phyloP scores from a whole-genome alignment of 2,113 vertebrate genomes.

The Poecile atricapillus region DNA sequence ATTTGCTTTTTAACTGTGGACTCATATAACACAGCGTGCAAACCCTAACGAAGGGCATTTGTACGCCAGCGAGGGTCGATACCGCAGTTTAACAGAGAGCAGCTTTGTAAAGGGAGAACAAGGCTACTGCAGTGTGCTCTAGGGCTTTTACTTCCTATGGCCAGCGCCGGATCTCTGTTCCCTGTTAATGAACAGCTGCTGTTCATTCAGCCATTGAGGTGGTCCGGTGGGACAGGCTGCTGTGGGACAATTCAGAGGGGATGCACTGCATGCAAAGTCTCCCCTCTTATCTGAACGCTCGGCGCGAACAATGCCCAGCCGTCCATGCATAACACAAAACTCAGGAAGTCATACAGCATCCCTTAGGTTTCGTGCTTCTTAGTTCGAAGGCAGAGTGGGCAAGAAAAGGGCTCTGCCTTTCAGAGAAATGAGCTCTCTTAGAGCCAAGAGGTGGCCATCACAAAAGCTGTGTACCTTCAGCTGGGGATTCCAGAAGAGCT shows the following conservation, averaged over 20 bases:
- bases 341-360: neutral
- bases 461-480: neutral
- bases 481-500: neutral
- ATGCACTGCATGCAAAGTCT: rapidly evolving
- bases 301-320: neutral
- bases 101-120: conserved; percentile 53
- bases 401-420: neutral
- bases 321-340: neutral
- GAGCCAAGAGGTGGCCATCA: neutral
- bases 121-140: conserved; percentile 29
- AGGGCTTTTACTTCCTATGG: conserved; percentile 16
- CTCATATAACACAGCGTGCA: neutral
- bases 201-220: neutral
- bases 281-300: neutral
- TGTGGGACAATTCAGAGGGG: neutral
- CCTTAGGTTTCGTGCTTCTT: neutral
- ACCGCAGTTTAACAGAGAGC: conserved; percentile 5
- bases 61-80: neutral
- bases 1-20: neutral
- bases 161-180: neutral
- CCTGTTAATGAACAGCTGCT: conserved; percentile 28
- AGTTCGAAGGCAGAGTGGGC: neutral
- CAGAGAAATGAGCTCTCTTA: neutral
- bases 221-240: neutral
- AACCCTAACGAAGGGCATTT: conserved; percentile 12